Conservation (phyloP, 2,888 invertebrate species). For the Aspidapion aeneum region DNA sequence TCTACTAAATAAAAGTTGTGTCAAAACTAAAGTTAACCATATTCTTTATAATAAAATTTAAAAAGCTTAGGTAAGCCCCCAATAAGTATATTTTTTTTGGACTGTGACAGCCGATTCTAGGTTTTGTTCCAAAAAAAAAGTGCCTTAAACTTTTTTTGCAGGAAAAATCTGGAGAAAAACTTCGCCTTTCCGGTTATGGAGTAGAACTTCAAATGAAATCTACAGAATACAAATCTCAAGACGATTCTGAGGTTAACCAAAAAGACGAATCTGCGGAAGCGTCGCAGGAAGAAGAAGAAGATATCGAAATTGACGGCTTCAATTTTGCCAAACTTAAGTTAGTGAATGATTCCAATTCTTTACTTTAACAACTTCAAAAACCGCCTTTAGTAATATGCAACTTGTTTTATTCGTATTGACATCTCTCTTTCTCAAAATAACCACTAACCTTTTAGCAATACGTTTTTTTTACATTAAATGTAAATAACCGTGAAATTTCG, state of each 20-base stretch:
- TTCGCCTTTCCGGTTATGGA: constrained; percentile 93
- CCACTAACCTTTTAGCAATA: too few relatives aligned
- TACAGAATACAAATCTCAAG: constrained; percentile 98
- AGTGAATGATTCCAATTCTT: constrained; percentile 28
- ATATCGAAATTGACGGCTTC: constrained; percentile 78
- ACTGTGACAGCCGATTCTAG: constrained; percentile 1
- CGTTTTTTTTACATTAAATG: too few relatives aligned
- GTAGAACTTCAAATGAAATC: constrained; percentile 98
- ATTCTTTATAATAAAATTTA: too few relatives aligned
- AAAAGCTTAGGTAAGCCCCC: too few relatives aligned
- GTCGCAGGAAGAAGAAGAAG: constrained; percentile 45
- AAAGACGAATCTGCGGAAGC: constrained; percentile 39
- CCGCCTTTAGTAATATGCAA: constrained; percentile 7
- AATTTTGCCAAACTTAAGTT: constrained; percentile 85
- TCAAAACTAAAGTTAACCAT: too few relatives aligned
- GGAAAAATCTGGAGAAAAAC: constrained; percentile 45
- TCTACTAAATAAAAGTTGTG: too few relatives aligned
- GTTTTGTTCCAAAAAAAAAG: too few relatives aligned
- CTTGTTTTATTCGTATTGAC: too few relatives aligned
- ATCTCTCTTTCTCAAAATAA: too few relatives aligned
- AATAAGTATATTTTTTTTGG: background rate
- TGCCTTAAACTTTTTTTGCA: constrained; percentile 21
- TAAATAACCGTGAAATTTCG: too few relatives aligned
- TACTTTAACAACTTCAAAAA: too few relatives aligned
- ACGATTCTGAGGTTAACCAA: constrained; percentile 65